phyloP scores from a whole-genome alignment of 2,113 vertebrate genomes.

The Stomatorhinus ivindoensis region DNA sequence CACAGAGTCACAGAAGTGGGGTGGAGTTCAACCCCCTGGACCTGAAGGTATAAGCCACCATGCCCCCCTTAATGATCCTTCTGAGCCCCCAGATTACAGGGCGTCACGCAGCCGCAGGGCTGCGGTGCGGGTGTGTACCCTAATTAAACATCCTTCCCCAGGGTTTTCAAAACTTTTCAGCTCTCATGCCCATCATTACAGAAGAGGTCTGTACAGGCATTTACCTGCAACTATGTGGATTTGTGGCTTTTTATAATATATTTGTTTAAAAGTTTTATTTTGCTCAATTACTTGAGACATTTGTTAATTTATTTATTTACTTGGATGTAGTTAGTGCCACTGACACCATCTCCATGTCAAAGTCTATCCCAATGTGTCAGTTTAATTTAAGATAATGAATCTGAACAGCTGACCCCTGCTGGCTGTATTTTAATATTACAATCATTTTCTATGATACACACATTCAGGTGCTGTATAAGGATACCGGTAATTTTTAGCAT shows the following conservation, averaged over 20 bases:
- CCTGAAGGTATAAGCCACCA: neutral
- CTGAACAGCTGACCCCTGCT: neutral
- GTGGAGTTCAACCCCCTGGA: neutral
- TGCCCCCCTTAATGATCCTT: neutral
- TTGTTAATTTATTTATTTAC: neutral
- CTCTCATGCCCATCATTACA: constrained; percentile 40
- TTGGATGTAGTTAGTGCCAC: neutral
- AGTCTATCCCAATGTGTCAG: neutral
- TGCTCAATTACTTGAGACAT: neutral
- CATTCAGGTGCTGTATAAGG: neutral
- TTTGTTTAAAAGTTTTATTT: neutral
- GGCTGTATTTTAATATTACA: neutral
- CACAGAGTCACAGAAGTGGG: neutral
- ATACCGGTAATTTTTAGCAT: neutral
- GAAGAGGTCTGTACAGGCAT: neutral
- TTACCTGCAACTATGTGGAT: neutral
- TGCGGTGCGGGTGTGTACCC: constrained; percentile 16
- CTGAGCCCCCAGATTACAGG: constrained; percentile 25
- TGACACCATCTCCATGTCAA: neutral
- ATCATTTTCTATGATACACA: constrained; percentile 7
- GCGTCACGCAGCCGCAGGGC: constrained; percentile 1
- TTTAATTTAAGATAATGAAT: neutral
- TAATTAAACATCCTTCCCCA: constrained; percentile 43
- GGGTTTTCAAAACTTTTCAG: constrained; percentile 43
- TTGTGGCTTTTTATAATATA: neutral